Evolutionary conservation across 2,113 vertebrate genomes (phyloP).

Genomic region (Epinephelus lanceolatus): DNA sequence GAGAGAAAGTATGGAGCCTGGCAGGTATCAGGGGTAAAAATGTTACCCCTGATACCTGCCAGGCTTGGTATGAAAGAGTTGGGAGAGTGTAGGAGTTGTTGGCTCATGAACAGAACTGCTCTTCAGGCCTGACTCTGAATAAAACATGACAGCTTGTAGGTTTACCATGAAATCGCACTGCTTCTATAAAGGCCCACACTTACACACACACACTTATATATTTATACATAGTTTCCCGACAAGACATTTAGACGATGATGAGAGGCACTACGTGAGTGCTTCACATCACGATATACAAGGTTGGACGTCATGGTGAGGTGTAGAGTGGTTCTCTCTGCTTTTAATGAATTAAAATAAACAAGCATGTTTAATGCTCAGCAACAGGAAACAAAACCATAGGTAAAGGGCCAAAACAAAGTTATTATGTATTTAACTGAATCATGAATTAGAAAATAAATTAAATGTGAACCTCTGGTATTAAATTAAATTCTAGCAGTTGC

Average conservation of each 20-base stretch:
- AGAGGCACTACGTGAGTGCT: not conserved
- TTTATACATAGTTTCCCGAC: conserved; percentile 9
- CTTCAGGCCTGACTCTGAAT: conserved; percentile 40
- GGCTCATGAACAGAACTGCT: conserved; percentile 25
- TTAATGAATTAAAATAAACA: conserved; percentile 11
- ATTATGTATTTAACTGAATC: not conserved
- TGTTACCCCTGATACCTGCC: not conserved
- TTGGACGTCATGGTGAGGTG: not conserved
- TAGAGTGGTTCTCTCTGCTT: not conserved
- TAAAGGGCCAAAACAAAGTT: not conserved
- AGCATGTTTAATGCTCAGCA: not conserved
- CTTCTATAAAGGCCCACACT: conserved; percentile 5
- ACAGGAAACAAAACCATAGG: not conserved
- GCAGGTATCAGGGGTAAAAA: not conserved
- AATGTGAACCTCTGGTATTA: not conserved
- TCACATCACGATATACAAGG: not conserved
- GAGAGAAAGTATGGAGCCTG: not conserved
- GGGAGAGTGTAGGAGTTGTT: conserved; percentile 24
- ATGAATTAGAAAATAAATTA: not conserved
- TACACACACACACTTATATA: not conserved
- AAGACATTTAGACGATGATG: not conserved
- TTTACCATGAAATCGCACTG: conserved; percentile 28
- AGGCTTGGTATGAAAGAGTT: conserved; percentile 19
- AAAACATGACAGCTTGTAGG: conserved; percentile 48
- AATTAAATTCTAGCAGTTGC: not conserved